Base-by-base conservation (phyloP, 2,113 vertebrate species). In the Phyllostomus hastatus region DNA sequence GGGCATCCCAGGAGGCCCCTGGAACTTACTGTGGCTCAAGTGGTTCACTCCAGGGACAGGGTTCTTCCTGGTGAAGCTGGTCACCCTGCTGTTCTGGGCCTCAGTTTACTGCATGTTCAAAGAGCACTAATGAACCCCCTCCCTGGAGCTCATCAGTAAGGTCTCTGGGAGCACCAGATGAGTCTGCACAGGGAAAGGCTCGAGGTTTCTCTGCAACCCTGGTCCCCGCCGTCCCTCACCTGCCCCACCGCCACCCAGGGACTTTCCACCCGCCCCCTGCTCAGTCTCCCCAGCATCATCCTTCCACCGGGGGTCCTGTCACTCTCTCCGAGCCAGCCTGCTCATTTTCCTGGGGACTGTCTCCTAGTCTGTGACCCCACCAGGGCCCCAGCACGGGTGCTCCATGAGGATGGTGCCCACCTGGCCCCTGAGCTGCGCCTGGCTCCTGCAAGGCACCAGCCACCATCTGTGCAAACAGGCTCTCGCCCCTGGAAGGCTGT, bases 401-500 rank as follows among this genome's bases (percentile, higher is more conserved):
- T 19, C 28, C 19, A 4, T 19, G 59, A 22, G 41, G 46, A n/a
- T 43, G 48, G 82, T 9, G 16, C 57, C 80, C 57, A 12, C 19
- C 75, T 7, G 48, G 48, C 48, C 9, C 35, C 24, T 5, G 10
- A 19, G n/a, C 38, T 38, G 66, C 17, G 0, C 19, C 19, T 1
- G 5, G 15, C 46, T 67, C 67, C n/a, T 2, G 1, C 26, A 33
- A 66, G 70, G 14, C 31, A 6, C 52, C 52, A 7, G 4, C 69
- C 88, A 33, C n/a, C 59, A 7, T 41, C 75, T 2, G 20, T 4
- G 24, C 10, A 10, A 10, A 84, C 28, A n/a, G n/a, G 33, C 1
- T 15, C 11, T 24, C 14, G 0, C 1, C 0, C 24, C 8, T 22
- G 16, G 78, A 5, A 2, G 10, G 10, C 61, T 17, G 5, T 0